Evolutionary conservation across 1,140 invertebrate genomes (phyloP).

Genomic region (Neoseiulus cucumeris): DNA sequence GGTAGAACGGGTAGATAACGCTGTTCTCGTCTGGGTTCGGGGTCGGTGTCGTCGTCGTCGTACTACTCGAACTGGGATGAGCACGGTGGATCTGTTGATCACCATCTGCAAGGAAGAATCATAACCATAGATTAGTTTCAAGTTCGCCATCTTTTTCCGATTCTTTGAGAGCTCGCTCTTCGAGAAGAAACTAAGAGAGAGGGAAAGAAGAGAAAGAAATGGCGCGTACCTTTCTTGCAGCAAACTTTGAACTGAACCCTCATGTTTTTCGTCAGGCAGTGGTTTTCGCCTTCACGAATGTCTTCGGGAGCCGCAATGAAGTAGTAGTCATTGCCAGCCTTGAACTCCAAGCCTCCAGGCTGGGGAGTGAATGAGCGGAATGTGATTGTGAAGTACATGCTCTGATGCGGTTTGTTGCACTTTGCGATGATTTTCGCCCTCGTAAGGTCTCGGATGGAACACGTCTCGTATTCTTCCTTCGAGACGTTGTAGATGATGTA

Average conservation of each 20-base stretch:
- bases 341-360: conserved; percentile 77
- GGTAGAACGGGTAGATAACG: conserved; percentile 8
- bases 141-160: too few relatives aligned
- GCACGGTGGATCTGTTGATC: too few relatives aligned
- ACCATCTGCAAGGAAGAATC: too few relatives aligned
- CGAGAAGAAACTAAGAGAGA: too few relatives aligned
- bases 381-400: conserved; percentile 89
- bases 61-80: neutral
- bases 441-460: conserved; percentile 78
- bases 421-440: conserved; percentile 67
- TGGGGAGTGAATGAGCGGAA: conserved; percentile 87
- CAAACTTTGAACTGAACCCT: conserved; percentile 87
- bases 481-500: conserved; percentile 85
- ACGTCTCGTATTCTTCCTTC: conserved; percentile 29
- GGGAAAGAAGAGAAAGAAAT: too few relatives aligned
- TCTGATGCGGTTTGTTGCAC: conserved; percentile 79
- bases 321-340: conserved; percentile 82
- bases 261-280: conserved; percentile 79
- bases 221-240: conserved; percentile 34
- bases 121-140: too few relatives aligned
- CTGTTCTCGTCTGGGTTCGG: neutral
- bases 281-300: conserved; percentile 51
- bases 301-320: conserved; percentile 79
- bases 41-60: neutral
- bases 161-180: too few relatives aligned